Conservation (phyloP, 2,113 vertebrate species). For the Ancistrus triradiatus region DNA sequence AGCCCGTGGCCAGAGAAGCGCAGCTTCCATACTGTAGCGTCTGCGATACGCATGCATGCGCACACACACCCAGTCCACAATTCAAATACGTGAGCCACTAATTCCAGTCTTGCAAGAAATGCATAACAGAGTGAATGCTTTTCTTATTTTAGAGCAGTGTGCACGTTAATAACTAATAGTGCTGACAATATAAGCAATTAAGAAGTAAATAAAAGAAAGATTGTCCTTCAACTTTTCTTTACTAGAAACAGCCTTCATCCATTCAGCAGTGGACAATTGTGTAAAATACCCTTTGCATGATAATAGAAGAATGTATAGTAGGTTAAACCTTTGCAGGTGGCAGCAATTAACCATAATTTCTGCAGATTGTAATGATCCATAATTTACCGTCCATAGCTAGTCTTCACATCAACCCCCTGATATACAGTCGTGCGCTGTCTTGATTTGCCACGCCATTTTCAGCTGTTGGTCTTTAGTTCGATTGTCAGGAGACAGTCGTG, state of each 20-base stretch:
- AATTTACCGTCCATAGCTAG: conserved; percentile 67
- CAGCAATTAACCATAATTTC: conserved; percentile 79
- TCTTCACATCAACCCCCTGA: conserved; percentile 48
- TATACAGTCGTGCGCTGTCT: conserved; percentile 44
- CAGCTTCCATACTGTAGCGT: background rate
- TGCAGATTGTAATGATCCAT: conserved; percentile 71
- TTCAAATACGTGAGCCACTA: too few relatives aligned
- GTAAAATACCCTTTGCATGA: conserved; percentile 53
- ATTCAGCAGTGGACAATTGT: conserved; percentile 29
- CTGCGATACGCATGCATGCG: background rate
- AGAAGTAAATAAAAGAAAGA: conserved; percentile 13
- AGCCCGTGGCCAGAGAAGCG: conserved; percentile 40
- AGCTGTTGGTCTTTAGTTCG: conserved; percentile 47
- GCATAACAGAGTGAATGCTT: background rate
- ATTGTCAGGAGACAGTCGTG: conserved; percentile 46
- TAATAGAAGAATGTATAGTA: conserved; percentile 70
- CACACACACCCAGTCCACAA: background rate
- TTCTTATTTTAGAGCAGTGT: background rate
- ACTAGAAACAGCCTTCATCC: conserved; percentile 30
- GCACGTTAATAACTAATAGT: conserved; percentile 2
- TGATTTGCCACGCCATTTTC: conserved; percentile 47
- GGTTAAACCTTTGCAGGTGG: conserved; percentile 77
- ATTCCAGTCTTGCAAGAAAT: background rate
- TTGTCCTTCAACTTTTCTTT: conserved; percentile 16
- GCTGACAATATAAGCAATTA: conserved; percentile 1